A percentile compares a stretch with the other conserved stretches of the same genome.
Evolutionary conservation across 2,888 invertebrate genomes (phyloP).

Genomic region (Allolobophora icterica): DNA sequence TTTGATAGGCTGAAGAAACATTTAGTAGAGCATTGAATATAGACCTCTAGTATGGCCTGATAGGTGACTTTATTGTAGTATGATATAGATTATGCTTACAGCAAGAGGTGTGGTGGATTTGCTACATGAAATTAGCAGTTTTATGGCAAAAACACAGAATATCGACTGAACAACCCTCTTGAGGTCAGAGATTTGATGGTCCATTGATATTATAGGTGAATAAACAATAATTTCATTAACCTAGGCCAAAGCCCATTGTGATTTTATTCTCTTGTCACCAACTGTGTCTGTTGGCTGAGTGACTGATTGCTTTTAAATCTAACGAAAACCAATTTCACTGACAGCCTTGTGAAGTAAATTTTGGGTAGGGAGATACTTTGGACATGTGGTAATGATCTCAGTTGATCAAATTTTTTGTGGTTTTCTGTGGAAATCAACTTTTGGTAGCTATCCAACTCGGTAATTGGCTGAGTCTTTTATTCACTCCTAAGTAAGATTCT

Average conservation of each 20-base stretch:
- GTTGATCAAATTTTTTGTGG: too few species aligned
- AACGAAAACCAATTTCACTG: not conserved
- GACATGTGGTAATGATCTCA: not conserved
- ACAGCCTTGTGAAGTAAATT: not conserved
- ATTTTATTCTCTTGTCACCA: not conserved
- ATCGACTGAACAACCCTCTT: not conserved
- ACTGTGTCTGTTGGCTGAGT: not conserved
- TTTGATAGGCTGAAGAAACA: not conserved
- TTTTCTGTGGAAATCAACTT: not conserved
- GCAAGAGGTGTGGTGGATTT: not conserved
- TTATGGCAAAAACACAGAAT: not conserved
- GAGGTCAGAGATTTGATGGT: not conserved
- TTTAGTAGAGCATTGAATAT: not conserved
- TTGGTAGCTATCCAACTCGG: not conserved
- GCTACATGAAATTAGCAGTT: not conserved
- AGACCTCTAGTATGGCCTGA: too few species aligned
- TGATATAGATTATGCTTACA: not conserved
- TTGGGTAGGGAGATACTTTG: not conserved
- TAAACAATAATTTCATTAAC: not conserved
- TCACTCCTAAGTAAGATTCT: not conserved
- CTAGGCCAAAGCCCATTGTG: too few species aligned
- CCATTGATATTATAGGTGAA: not conserved
- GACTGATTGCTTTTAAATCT: not conserved
- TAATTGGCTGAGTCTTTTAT: not conserved
- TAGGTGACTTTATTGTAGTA: not conserved